These are phyloP conservation scores for Aphrophora alni DNA, from an alignment of 2,888 invertebrate genomes.

Conservation along the genomic window DNA sequence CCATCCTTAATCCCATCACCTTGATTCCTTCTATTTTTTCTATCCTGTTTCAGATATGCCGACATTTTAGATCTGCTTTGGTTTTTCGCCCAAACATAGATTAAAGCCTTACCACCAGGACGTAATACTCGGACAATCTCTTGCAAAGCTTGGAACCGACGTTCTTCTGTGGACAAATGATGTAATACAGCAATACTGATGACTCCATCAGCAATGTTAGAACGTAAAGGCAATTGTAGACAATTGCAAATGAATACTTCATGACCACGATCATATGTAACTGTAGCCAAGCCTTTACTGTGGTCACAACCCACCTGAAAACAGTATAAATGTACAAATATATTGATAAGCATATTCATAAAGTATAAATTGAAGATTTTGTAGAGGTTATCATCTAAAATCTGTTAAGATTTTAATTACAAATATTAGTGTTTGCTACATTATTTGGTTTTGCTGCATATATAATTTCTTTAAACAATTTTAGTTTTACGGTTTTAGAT, in stretches of 20 bases:
- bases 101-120: slow-evolving; percentile 76
- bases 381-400: too few species aligned
- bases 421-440: too few species aligned
- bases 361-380: too few species aligned
- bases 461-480: too few species aligned
- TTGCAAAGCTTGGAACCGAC: slow-evolving; percentile 74
- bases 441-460: too few species aligned
- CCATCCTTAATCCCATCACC: slow-evolving; percentile 57
- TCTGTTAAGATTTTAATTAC: too few species aligned
- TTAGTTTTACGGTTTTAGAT: too few species aligned
- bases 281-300: slow-evolving; percentile 69
- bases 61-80: slow-evolving; percentile 74
- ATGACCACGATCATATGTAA: slow-evolving; percentile 67
- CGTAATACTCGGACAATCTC: slow-evolving; percentile 79
- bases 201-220: slow-evolving; percentile 75
- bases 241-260: slow-evolving; percentile 81
- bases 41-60: slow-evolving; percentile 70
- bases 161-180: slow-evolving; percentile 83
- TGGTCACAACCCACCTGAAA: slow-evolving; percentile 83
- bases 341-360: too few species aligned
- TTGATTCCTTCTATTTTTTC: slow-evolving; percentile 50
- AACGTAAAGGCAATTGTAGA: slow-evolving; percentile 72
- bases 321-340: too few species aligned
- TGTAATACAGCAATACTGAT: slow-evolving; percentile 97
- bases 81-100: slow-evolving; percentile 97